Base-by-base conservation (phyloP, 2,113 vertebrate genomes). In the Gymnogyps californianus region DNA sequence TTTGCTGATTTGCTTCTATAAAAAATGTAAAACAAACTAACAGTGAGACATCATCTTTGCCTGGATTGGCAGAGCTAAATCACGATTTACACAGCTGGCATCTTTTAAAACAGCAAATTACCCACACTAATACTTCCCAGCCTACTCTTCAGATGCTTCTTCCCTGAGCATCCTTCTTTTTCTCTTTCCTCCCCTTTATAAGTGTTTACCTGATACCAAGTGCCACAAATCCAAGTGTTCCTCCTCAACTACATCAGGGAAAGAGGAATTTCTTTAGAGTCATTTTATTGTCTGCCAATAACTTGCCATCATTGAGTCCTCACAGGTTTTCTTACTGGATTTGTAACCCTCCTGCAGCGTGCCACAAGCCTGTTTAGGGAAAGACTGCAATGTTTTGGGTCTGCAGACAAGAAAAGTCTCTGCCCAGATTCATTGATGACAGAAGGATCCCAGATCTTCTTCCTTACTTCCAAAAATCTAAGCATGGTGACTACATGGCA, bases 41-140 rank as follows among this genome's bases (percentile, higher is more conserved):
- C 77, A 93, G 49, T 55, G 81, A 93, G 66, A 70, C 49, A 75
- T 79, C 70, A 65, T 85, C 62, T 90, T 91, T 93, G 67, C 64
- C 64, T 90, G 40, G 40, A 89, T 58, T 93, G 92, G 78, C 54
- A 93, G 78, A 93, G 13, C n/a, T 89, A 96, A 96, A 88, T 87
- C 64, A 75, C 0, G 6, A 83, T 96, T 97, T 96, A 88, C 75
- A 90, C 82, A 88, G 75, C 82, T 94, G 93, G 64, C 59, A 90
- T 74, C 62, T 20, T 91, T 96, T 87, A 75, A 64, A 36, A 85
- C 38, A 74, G 66, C 34, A 85, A 93, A 80, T 66, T 54, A 75
- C 52, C 42, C 59, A 77, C 59, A 64, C 19, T 66, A 75, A 65
- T 28, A n/a, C 9, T 81, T 17, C 32, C 14, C 75, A 82, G 38